These are phyloP conservation scores for Cuculus canorus DNA, from an alignment of 2,797 vertebrate species.

Conservation along the genomic window DNA sequence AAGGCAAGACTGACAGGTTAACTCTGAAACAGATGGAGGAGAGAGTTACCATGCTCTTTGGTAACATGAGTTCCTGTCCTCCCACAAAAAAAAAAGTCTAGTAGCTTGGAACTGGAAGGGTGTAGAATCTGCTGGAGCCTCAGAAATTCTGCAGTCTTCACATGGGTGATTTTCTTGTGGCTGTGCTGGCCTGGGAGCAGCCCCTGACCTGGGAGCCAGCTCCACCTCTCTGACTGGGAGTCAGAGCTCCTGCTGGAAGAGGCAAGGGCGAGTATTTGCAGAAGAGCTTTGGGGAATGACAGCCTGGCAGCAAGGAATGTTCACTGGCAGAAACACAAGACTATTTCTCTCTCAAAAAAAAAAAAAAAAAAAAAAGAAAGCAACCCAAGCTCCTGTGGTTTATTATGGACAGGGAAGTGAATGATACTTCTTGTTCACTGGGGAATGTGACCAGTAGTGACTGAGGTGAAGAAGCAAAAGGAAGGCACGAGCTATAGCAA, in stretches of 20 bases:
- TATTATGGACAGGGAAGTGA: not conserved
- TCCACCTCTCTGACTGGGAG: not conserved
- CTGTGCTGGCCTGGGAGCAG: not conserved
- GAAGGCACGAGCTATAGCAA: accelerated
- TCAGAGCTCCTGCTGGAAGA: not conserved
- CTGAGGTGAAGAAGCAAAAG: not conserved
- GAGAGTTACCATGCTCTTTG: accelerated
- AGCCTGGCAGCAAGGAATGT: not conserved
- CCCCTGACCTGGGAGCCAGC: not conserved
- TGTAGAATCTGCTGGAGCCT: not conserved
- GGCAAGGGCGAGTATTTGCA: not conserved
- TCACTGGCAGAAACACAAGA: not conserved
- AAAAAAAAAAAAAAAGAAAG: not conserved
- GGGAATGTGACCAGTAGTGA: not conserved
- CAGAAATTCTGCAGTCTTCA: not conserved
- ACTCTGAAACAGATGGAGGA: accelerated
- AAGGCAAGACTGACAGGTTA: not conserved
- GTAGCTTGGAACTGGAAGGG: not conserved
- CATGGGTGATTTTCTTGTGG: not conserved
- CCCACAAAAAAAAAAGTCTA: not conserved
- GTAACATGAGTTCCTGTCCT: not conserved
- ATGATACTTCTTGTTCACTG: not conserved
- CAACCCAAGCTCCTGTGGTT: not conserved
- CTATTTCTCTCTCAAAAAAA: not conserved
- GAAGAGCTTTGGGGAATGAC: not conserved